Percentiles rank a stretch among this genome's conserved stretches.
phyloP scores from a whole-genome alignment of 2,797 vertebrate species.

The Heliangelus exortis region DNA sequence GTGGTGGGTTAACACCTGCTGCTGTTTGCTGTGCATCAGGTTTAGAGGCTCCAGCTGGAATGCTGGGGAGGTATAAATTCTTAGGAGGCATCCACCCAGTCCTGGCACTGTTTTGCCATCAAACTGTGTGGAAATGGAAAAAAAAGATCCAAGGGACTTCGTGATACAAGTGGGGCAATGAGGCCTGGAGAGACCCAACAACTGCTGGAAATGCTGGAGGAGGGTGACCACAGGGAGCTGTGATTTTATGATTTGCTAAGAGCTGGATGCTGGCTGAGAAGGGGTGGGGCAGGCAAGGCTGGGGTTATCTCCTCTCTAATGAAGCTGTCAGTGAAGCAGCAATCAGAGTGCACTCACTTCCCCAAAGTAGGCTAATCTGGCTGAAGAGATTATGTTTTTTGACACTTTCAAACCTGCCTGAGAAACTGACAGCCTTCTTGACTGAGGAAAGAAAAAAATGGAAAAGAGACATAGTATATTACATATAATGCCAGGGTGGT shows the following conservation, averaged over 20 bases:
- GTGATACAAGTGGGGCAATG: background rate
- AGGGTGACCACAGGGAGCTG: background rate
- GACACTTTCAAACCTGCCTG: constrained; percentile 49
- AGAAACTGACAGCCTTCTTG: constrained; percentile 42
- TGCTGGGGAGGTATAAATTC: background rate
- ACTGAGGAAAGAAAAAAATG: background rate
- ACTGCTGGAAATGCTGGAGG: background rate
- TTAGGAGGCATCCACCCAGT: background rate
- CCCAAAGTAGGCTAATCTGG: constrained; percentile 47
- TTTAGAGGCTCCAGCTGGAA: background rate
- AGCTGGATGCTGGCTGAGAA: background rate
- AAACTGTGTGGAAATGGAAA: background rate
- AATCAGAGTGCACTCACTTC: background rate
- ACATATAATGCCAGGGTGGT: background rate
- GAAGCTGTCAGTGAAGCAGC: constrained; percentile 46
- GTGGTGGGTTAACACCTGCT: background rate
- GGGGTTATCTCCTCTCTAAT: constrained; percentile 31
- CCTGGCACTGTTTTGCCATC: background rate
- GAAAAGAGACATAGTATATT: background rate
- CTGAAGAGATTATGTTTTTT: constrained; percentile 43
- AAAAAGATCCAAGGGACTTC: accelerated
- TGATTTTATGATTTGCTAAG: background rate
- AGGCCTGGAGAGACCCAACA: background rate
- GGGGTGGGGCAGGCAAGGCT: background rate
- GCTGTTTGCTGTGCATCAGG: accelerated